Evolutionary conservation across 2,797 vertebrate species (phyloP), one percentile per base, ranked within the genome.

Genomic region (Epinephelus malabaricus): DNA sequence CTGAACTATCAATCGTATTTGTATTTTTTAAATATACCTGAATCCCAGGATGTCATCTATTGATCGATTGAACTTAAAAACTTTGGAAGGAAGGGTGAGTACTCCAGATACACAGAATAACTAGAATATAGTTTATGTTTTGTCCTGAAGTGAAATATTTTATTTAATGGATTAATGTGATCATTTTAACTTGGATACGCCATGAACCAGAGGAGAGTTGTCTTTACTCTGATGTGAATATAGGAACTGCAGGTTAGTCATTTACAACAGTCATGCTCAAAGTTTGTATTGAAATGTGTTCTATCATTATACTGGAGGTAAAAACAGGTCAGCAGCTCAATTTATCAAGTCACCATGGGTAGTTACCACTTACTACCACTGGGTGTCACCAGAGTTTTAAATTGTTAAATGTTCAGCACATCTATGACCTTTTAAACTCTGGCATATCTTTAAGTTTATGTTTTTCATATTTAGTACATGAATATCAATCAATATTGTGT

Each of bases 211-310:
- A 21, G 4, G 65, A 80, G 27, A 27, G 2, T 43, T 1, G 18
- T 19, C 13, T 63, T 38, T 73, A 69, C 6, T 56, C 70, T 69
- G 65, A 64, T 11, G 53, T 80, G 51, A 75, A 64, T 15, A 51
- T 3, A 5, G 5, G 11, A 46, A 3, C 59, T 43, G 60, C 59
- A 69, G 65, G 71, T 65, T 34, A 17, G 34, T 30, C 27, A 1
- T 30, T 30, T 30, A 30, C 27, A 30, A 30, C 27, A 6, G 27
- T 19, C 5, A 3, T 13, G 17, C 14, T 34, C 34, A 34, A 8
- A 34, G 34, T 34, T 34, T 34, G 34, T 34, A 34, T 8, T 34
- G 34, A 56, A 69, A 46, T 61, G 21, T 5, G 11, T 43, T 12
- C 30, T n/a, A 15, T 15, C 2, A 53, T 40, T 67, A 51, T 18